These are phyloP conservation scores for Cephalotes varians DNA, from an alignment of 2,888 invertebrate genomes.

Conservation along the genomic window DNA sequence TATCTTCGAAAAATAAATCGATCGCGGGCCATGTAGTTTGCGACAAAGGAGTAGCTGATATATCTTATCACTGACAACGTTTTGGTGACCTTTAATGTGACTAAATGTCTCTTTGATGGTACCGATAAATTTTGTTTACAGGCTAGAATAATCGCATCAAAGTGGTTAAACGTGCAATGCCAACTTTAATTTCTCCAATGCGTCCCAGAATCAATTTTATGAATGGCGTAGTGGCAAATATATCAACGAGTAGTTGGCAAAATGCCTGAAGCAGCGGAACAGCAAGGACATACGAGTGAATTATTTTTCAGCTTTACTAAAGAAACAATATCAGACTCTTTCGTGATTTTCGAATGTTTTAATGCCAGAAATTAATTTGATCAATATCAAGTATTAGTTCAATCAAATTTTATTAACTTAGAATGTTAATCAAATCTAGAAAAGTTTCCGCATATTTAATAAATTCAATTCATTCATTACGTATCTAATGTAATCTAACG, in stretches of 20 bases:
- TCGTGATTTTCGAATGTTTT: not conserved
- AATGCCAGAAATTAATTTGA: not conserved
- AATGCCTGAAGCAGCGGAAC: conserved; percentile 29
- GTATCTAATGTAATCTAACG: not conserved
- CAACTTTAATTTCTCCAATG: conserved; percentile 18
- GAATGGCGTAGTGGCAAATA: conserved; percentile 45
- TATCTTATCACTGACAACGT: not conserved
- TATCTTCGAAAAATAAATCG: not conserved
- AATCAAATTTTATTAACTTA: not conserved
- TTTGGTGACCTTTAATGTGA: not conserved
- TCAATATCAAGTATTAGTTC: not conserved
- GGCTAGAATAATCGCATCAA: not conserved
- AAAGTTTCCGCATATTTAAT: not conserved
- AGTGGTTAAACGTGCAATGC: not conserved
- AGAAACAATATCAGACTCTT: not conserved
- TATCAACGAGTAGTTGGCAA: conserved; percentile 46
- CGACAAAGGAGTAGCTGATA: not conserved
- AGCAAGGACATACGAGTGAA: not conserved
- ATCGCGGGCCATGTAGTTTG: not conserved
- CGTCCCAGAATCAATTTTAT: conserved; percentile 35
- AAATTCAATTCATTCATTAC: not conserved
- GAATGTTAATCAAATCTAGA: not conserved
- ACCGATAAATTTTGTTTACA: not conserved
- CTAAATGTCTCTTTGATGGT: not conserved
- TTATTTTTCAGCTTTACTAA: not conserved